Percentiles rank a stretch among this genome's conserved stretches.
phyloP scores from a whole-genome alignment of 2,113 vertebrate species.

The Neogale vison region DNA sequence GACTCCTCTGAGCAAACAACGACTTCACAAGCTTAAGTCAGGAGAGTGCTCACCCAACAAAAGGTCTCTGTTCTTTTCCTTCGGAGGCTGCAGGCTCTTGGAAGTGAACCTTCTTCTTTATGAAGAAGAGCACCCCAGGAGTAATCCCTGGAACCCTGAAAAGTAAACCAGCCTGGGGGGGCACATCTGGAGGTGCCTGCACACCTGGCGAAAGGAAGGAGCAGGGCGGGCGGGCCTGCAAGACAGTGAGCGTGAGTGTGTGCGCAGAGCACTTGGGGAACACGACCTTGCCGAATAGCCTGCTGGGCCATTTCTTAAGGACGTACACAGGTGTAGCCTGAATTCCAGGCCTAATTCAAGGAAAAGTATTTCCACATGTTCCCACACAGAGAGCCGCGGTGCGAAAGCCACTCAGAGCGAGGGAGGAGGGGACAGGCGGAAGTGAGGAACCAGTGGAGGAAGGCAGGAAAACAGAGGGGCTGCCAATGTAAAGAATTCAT shows the following conservation, averaged over 20 bases:
- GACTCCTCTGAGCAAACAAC: not conserved
- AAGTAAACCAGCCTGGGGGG: not conserved
- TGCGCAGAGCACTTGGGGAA: not conserved
- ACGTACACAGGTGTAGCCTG: conserved; percentile 74
- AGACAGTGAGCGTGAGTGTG: not conserved
- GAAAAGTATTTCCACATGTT: conserved; percentile 83
- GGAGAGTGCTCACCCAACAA: not conserved
- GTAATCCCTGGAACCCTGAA: not conserved
- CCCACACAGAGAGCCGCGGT: conserved; percentile 43
- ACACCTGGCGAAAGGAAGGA: not conserved
- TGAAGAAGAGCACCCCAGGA: not conserved
- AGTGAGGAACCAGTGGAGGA: not conserved
- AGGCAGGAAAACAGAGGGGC: conserved; percentile 79
- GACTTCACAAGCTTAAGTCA: not conserved
- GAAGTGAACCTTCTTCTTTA: not conserved
- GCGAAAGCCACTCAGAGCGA: conserved; percentile 14
- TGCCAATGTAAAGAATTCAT: conserved; percentile 89
- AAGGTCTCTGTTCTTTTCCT: not conserved
- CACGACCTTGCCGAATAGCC: not conserved
- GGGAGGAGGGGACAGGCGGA: not conserved
- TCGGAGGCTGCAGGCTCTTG: not conserved
- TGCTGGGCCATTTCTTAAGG: not conserved
- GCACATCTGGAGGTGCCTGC: not conserved
- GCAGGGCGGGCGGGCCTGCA: rapidly evolving
- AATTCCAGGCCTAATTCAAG: conserved; percentile 57